Evolutionary conservation across 2,888 invertebrate species (phyloP).

Genomic region (Pachycephus smyrnensis): DNA sequence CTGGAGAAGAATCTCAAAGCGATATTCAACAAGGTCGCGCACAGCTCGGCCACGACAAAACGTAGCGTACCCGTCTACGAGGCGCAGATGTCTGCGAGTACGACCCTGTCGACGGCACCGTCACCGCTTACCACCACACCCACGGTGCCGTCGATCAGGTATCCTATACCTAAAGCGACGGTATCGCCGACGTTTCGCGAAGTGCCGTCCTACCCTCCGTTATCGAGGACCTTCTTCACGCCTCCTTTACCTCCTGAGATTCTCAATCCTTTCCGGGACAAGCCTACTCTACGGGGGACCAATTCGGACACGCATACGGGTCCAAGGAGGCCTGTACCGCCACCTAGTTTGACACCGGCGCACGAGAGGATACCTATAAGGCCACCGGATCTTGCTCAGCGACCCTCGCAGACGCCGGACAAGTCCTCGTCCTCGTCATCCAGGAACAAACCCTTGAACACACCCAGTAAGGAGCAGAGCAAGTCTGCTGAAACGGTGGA

Average conservation of each 20-base stretch:
- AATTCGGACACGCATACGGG: conserved; percentile 69
- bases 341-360: conserved; percentile 83
- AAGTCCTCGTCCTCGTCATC: conserved; percentile 41
- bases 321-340: conserved; percentile 80
- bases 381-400: conserved; percentile 72
- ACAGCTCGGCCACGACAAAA: conserved; percentile 77
- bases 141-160: conserved; percentile 49
- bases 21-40: conserved; percentile 77
- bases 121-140: conserved; percentile 72
- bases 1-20: conserved; percentile 77
- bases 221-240: conserved; percentile 82
- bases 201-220: conserved; percentile 86
- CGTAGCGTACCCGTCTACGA: conserved; percentile 75
- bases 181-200: conserved; percentile 69
- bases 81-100: conserved; percentile 67
- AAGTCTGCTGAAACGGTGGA: conserved; percentile 31
- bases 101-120: conserved; percentile 74
- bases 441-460: conserved; percentile 52
- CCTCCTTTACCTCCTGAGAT: conserved; percentile 88
- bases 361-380: conserved; percentile 87
- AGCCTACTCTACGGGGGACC: conserved; percentile 85
- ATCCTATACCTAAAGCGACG: conserved; percentile 53
- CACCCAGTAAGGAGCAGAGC: conserved; percentile 49
- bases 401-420: conserved; percentile 47
- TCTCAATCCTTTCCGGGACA: conserved; percentile 88